Percentiles rank a stretch among this genome's conserved stretches.
Evolutionary conservation across 2,888 invertebrate genomes (phyloP).

Genomic region (Cephus runcator): DNA sequence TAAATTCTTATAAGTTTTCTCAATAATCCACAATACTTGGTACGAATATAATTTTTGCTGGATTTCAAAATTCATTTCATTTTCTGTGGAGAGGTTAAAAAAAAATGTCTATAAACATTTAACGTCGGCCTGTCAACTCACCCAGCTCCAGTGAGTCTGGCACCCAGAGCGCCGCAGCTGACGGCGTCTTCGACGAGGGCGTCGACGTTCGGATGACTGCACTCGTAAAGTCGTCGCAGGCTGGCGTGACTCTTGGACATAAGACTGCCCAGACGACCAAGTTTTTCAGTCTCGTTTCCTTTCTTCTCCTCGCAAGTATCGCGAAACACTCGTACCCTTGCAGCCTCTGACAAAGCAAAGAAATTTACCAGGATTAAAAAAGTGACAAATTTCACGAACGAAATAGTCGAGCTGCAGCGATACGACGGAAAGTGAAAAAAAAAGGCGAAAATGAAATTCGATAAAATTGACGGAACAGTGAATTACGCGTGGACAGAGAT

Average conservation of each 20-base stretch:
- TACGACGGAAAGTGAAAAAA: too few species aligned
- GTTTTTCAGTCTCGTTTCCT: constrained; percentile 57
- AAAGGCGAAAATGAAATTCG: too few species aligned
- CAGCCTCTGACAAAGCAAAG: constrained; percentile 76
- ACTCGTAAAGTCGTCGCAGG: constrained; percentile 87
- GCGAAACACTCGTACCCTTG: constrained; percentile 73
- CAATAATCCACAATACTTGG: too few species aligned
- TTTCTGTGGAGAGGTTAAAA: too few species aligned
- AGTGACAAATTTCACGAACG: background rate
- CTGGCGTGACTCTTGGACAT: constrained; percentile 93
- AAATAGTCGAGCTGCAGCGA: background rate
- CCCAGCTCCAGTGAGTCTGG: constrained; percentile 96
- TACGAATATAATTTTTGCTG: too few species aligned
- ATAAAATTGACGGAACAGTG: too few species aligned
- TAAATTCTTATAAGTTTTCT: too few species aligned
- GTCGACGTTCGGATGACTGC: constrained; percentile 91
- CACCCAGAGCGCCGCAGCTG: constrained; percentile 77
- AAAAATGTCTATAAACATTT: background rate
- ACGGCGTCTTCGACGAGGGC: constrained; percentile 79
- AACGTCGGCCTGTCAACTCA: constrained; percentile 52
- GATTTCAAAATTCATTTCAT: too few species aligned
- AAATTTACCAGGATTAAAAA: background rate
- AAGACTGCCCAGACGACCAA: constrained; percentile 77
- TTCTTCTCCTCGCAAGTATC: constrained; percentile 50
- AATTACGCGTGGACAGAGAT: too few species aligned